Conservation (phyloP, 1,140 invertebrate species). For the Cataglyphis hispanica region DNA sequence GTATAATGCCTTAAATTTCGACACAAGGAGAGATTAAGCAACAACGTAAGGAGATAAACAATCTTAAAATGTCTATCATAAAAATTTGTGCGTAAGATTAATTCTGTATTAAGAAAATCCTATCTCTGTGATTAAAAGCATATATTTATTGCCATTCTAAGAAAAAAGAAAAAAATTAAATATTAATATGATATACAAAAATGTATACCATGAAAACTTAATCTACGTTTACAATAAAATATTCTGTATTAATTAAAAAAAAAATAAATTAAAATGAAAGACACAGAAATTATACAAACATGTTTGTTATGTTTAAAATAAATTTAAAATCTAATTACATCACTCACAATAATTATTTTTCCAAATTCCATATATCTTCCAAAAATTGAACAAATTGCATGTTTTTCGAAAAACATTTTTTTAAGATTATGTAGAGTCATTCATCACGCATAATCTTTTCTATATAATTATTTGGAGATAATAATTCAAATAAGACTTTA, state of each 20-base stretch:
- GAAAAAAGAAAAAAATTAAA: background rate
- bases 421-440: background rate
- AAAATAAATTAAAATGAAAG: background rate
- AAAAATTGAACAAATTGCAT: background rate
- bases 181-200: background rate
- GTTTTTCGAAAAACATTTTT: background rate
- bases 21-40: conserved; percentile 68
- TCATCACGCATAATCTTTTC: conserved; percentile 23
- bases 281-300: background rate
- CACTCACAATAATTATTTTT: background rate
- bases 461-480: conserved; percentile 10
- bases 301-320: background rate
- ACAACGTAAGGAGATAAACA: conserved; percentile 62
- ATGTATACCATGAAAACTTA: background rate
- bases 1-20: conserved; percentile 74
- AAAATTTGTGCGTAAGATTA: conserved; percentile 35
- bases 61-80: conserved; percentile 55
- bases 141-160: background rate
- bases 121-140: background rate
- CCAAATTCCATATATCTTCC: background rate
- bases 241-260: background rate
- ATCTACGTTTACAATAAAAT: background rate
- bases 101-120: background rate
- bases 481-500: conserved; percentile 7
- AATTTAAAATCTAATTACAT: background rate